Conservation (phyloP, 2,113 vertebrate species). For the Cepphus grylle region DNA sequence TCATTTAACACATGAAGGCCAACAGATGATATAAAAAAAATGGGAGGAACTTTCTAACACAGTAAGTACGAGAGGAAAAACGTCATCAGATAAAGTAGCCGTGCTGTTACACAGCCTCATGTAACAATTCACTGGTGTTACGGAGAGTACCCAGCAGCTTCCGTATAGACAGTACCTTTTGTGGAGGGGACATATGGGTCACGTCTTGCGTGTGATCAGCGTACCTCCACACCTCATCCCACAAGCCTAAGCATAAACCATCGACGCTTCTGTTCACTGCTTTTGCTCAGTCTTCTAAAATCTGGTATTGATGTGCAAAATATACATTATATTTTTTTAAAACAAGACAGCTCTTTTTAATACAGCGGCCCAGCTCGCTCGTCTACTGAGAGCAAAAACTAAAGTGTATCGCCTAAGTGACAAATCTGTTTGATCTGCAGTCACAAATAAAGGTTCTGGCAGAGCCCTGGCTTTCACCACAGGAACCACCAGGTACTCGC, state of each 20-base stretch:
- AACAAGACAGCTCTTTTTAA: neutral
- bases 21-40: neutral
- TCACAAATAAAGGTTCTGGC: neutral
- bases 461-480: neutral
- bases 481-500: neutral
- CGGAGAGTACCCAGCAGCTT: neutral
- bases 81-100: neutral
- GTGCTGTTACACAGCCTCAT: rapidly evolving
- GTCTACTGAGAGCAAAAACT: rapidly evolving
- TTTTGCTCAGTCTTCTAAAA: neutral
- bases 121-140: rapidly evolving
- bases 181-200: neutral
- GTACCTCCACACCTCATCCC: neutral
- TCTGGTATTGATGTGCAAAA: neutral
- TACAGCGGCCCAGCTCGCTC: neutral
- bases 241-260: neutral
- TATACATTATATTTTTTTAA: neutral
- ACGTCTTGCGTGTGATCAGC: too few species aligned
- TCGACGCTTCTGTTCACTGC: rapidly evolving
- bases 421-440: neutral
- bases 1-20: neutral
- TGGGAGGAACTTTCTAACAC: neutral
- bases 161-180: rapidly evolving
- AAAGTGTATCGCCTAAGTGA: rapidly evolving
- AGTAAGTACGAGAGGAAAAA: rapidly evolving